These are phyloP conservation scores for Gallinago jamesoni DNA, from an alignment of 2,113 vertebrate species.

Conservation along the genomic window DNA sequence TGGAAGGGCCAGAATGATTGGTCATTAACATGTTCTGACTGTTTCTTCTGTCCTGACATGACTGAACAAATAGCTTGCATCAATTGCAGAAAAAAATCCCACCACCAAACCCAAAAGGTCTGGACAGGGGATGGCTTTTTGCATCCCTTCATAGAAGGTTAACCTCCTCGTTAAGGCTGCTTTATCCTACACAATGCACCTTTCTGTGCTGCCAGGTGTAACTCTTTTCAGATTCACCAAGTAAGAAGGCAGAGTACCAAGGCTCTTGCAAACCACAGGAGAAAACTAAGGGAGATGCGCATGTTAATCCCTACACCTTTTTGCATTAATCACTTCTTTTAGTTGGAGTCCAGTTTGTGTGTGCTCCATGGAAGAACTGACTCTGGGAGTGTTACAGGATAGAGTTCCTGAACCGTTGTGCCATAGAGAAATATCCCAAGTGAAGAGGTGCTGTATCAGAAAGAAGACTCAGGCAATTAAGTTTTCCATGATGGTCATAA, in stretches of 20 bases:
- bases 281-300: background rate
- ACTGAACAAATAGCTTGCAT: background rate
- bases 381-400: background rate
- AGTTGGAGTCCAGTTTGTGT: background rate
- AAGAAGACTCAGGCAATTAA: background rate
- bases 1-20: background rate
- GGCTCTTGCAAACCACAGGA: background rate
- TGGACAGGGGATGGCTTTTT: rapidly evolving
- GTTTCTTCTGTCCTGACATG: background rate
- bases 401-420: background rate
- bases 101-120: background rate
- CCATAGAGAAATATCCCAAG: background rate
- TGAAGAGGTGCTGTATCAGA: background rate
- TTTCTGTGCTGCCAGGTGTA: background rate
- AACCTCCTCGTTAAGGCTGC: background rate
- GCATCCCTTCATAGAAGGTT: background rate
- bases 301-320: background rate
- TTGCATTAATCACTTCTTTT: background rate
- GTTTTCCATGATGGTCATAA: background rate
- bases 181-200: rapidly evolving
- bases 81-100: background rate
- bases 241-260: background rate
- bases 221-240: background rate
- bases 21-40: background rate
- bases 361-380: background rate